A percentile compares a stretch with the other conserved stretches of the same genome.
Evolutionary conservation across 2,888 invertebrate species (phyloP).

Genomic region (Ctenicera cuprea): DNA sequence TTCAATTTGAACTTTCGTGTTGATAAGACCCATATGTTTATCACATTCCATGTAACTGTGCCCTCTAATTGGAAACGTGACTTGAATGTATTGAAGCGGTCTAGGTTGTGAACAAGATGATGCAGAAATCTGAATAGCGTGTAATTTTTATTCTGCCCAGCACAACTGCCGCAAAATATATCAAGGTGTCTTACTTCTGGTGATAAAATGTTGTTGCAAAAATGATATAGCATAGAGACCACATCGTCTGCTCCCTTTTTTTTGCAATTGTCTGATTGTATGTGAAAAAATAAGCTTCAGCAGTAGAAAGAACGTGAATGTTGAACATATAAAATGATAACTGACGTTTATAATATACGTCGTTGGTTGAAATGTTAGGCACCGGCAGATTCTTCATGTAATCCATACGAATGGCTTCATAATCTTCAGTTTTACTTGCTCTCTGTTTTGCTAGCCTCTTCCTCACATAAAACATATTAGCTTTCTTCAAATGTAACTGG

Average conservation of each 20-base stretch:
- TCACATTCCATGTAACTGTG: conserved; percentile 54
- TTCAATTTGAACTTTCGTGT: conserved; percentile 15
- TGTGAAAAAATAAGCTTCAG: not conserved
- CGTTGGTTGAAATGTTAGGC: conserved; percentile 25
- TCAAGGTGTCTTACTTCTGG: conserved; percentile 42
- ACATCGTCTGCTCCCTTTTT: conserved; percentile 18
- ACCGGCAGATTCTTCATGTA: conserved; percentile 14
- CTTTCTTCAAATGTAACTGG: not conserved
- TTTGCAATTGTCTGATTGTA: not conserved
- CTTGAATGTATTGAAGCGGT: conserved; percentile 48
- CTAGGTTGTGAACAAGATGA: conserved; percentile 57
- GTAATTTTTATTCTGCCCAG: conserved; percentile 63
- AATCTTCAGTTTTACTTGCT: not conserved
- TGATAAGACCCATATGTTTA: conserved; percentile 30
- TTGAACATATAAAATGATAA: not conserved
- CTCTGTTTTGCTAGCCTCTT: not conserved
- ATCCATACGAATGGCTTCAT: conserved; percentile 28
- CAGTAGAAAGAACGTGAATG: conserved; percentile 11
- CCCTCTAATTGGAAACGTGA: conserved; percentile 57
- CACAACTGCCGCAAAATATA: conserved; percentile 62
- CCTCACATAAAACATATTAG: conserved; percentile 5
- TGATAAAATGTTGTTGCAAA: conserved; percentile 18
- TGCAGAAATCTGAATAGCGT: conserved; percentile 59
- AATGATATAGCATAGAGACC: conserved; percentile 19
- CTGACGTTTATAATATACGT: conserved; percentile 23